Conservation (phyloP, 1,140 invertebrate species). For the Cylas formicarius region DNA sequence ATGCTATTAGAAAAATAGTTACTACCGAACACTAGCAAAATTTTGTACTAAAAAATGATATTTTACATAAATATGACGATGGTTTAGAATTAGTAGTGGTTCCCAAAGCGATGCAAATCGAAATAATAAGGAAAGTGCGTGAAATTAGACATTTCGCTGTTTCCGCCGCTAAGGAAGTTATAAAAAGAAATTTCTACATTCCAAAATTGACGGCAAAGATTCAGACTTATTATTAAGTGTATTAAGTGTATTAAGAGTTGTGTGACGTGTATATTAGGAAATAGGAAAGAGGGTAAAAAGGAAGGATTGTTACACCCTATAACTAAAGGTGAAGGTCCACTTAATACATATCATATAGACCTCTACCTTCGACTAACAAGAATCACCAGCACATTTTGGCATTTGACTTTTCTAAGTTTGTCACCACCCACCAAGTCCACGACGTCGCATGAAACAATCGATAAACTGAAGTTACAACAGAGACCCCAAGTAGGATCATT, state of each 20-base stretch:
- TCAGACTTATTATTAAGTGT: too few relatives aligned
- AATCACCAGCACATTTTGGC: slow-evolving; percentile 39
- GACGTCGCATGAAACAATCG: slow-evolving; percentile 29
- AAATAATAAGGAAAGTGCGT: slow-evolving; percentile 20
- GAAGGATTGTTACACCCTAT: slow-evolving; percentile 31
- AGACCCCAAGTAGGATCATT: slow-evolving; percentile 31
- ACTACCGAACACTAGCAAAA: slow-evolving; percentile 18
- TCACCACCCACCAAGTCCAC: slow-evolving; percentile 23
- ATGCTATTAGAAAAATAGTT: slow-evolving; percentile 20
- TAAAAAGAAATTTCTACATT: slow-evolving; percentile 39
- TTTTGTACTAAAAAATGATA: slow-evolving; percentile 19
- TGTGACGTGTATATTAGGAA: slow-evolving; percentile 37
- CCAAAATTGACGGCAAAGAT: slow-evolving; percentile 33
- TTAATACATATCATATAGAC: slow-evolving; percentile 33
- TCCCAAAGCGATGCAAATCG: too few relatives aligned
- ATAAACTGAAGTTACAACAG: slow-evolving; percentile 1
- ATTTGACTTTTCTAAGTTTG: slow-evolving; percentile 40
- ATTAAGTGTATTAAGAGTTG: slow-evolving; percentile 35
- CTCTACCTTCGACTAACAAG: slow-evolving; percentile 31
- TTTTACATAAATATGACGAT: slow-evolving; percentile 13
- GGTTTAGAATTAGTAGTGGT: too few relatives aligned
- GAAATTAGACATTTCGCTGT: slow-evolving; percentile 23
- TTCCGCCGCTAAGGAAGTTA: slow-evolving; percentile 38
- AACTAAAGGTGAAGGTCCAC: slow-evolving; percentile 22
- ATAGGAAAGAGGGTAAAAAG: slow-evolving; percentile 39